These are phyloP conservation scores for Hylia prasina DNA, from an alignment of 2,113 vertebrate genomes.

Conservation along the genomic window DNA sequence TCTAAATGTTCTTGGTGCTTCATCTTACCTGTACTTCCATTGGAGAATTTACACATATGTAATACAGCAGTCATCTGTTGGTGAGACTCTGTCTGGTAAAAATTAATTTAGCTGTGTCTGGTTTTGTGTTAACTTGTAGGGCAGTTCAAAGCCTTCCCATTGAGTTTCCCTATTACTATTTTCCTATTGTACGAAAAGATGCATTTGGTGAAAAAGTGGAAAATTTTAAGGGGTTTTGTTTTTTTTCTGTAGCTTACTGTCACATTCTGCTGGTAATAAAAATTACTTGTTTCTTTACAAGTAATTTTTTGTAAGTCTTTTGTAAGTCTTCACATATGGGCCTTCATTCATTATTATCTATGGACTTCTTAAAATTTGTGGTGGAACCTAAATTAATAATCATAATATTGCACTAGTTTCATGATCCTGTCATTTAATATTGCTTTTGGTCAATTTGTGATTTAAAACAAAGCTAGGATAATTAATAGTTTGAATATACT, in stretches of 20 bases:
- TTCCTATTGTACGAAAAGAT: neutral
- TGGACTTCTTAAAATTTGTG: neutral
- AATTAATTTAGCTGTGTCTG: neutral
- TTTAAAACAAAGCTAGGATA: neutral
- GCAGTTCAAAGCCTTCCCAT: neutral
- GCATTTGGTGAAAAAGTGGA: neutral
- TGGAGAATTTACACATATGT: fast-evolving
- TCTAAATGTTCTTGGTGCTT: neutral
- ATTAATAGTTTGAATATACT: neutral
- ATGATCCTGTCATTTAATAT: neutral
- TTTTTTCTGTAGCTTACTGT: neutral
- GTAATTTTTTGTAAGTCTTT: no score
- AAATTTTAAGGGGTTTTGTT: neutral
- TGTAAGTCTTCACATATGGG: neutral
- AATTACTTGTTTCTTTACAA: fast-evolving
- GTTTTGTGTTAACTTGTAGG: neutral
- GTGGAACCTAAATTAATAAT: neutral
- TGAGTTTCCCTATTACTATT: neutral
- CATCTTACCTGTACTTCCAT: neutral
- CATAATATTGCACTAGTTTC: neutral
- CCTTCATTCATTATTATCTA: neutral
- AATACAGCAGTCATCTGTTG: neutral
- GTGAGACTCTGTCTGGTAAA: neutral
- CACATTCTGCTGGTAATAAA: neutral
- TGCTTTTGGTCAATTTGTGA: neutral